Percentiles rank a stretch among this genome's conserved stretches.
Conservation (phyloP, 1,140 invertebrate species). For the Ostrea edulis region DNA sequence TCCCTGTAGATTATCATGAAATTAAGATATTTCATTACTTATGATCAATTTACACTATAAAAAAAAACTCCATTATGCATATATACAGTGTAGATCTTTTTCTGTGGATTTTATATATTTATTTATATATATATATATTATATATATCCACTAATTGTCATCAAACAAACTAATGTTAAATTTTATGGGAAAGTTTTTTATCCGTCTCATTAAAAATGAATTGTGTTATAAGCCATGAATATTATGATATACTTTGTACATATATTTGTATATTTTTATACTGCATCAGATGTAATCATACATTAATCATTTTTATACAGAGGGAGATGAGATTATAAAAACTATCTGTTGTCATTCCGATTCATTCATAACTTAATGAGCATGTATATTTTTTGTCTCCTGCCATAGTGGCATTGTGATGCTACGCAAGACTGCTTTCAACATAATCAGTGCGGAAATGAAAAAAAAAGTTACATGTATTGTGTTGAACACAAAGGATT, state of each 20-base stretch:
- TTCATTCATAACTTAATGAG: not conserved
- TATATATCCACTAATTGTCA: too few species aligned
- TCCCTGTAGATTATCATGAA: too few species aligned
- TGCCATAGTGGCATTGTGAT: not conserved
- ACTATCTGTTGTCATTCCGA: not conserved
- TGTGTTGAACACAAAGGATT: not conserved
- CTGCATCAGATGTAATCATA: not conserved
- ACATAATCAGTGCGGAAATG: not conserved
- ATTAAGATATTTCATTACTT: too few species aligned
- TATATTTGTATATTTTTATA: conserved; percentile 34
- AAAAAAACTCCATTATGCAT: too few species aligned
- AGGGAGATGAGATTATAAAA: conserved; percentile 12
- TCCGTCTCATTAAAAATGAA: not conserved
- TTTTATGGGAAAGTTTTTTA: not conserved
- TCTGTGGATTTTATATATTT: too few species aligned
- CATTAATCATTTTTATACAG: conserved; percentile 11
- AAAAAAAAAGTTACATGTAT: not conserved
- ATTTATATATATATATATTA: too few species aligned
- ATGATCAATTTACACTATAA: too few species aligned
- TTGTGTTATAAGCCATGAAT: not conserved
- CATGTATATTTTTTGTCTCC: not conserved
- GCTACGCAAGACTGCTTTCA: conserved; percentile 23
- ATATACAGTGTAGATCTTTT: too few species aligned
- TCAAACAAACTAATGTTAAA: too few species aligned
- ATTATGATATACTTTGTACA: not conserved